Evolutionary conservation across 2,797 vertebrate species (phyloP).

Genomic region (Leucoraja ocellata): DNA sequence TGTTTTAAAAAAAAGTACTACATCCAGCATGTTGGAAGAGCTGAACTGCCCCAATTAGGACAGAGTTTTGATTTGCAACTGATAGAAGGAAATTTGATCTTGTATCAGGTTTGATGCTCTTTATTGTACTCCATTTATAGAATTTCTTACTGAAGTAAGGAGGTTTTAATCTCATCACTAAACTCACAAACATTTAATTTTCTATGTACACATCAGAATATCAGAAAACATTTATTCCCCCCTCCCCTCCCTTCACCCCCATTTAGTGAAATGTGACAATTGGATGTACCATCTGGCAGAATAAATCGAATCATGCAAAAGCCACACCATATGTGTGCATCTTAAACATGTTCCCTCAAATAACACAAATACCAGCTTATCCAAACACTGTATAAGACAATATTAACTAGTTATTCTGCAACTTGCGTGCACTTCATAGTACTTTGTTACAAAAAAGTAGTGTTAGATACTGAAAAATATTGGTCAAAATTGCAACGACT

Average conservation of each 20-base stretch:
- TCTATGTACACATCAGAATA: background rate
- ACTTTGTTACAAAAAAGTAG: constrained; percentile 4
- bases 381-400: background rate
- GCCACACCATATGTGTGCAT: background rate
- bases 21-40: background rate
- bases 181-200: background rate
- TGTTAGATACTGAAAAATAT: background rate
- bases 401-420: background rate
- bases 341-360: background rate
- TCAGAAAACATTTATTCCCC: background rate
- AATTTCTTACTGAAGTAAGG: background rate
- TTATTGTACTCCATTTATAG: background rate
- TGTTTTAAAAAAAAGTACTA: background rate
- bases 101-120: background rate
- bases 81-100: background rate
- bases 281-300: background rate
- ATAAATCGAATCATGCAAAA: background rate
- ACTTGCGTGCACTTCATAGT: background rate
- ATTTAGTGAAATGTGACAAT: constrained; percentile 3
- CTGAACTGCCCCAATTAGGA: background rate
- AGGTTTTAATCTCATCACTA: background rate
- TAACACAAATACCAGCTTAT: background rate
- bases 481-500: background rate
- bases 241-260: too few relatives aligned
- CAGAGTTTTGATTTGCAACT: background rate